Evolutionary conservation across 2,113 vertebrate species (phyloP), one percentile per base, ranked within the genome.

Genomic region (Mustelus asterias): DNA sequence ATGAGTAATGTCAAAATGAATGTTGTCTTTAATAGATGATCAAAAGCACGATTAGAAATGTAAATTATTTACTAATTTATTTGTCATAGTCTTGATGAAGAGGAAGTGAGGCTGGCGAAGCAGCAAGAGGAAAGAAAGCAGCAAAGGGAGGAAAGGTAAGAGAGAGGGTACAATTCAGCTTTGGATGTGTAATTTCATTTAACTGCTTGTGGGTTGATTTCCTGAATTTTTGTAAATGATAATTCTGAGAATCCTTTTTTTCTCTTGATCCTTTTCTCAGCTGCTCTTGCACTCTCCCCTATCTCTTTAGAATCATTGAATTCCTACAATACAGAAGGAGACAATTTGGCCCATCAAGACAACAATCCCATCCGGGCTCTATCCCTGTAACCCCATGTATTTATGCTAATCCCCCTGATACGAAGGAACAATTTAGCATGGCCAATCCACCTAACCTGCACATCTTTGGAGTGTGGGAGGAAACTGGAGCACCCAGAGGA

Each of bases 41-140:
- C 24, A 26, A 14, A 33, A 94, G 63, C 67, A 72, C 54, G 44
- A 76, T n/a, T 95, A 26, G 37, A 41, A 41, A 70, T 18, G 1
- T 65, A 72, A 95, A 48, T 72, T 72, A 24, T 95, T 76, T 16
- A 29, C 37, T 26, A 60, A 29, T 85, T 85, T 83, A 24, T 29
- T 60, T 63, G 10, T 86, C 78, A 24, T 26, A 98, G 98, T 95
- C 86, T 69, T 48, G 97, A 97, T 96, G 96, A 96, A 96, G 97
- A 98, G 26, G 98, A 98, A 22, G 97, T 98, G 95, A 96, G 96
- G 95, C 97, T 96, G 48, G 41, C 96, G 90, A 96, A 96, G 95
- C 97, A 92, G 96, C 97, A 97, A 96, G 98, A 98, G 58, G 97
- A 97, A 96, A 97, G 96, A 96, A 97, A 60, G 96, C 97, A 97